Evolutionary conservation across 2,888 invertebrate genomes (phyloP).

Genomic region (Aleiodes alternator): DNA sequence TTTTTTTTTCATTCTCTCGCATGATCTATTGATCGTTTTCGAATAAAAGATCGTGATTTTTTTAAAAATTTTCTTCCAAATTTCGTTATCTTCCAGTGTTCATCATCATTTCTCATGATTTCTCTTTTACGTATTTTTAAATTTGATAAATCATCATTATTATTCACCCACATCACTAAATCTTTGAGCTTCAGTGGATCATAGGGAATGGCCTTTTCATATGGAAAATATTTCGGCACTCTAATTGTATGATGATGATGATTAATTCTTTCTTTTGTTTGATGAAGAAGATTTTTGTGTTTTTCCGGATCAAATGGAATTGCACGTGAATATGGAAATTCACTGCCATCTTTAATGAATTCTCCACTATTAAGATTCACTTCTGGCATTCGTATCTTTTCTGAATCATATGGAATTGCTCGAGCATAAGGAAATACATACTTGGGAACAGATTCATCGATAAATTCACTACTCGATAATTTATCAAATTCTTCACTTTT

Average conservation of each 20-base stretch:
- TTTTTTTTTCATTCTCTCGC: conserved; percentile 24
- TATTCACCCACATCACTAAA: conserved; percentile 18
- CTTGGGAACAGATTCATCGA: neutral
- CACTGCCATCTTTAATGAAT: conserved; percentile 39
- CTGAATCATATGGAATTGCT: conserved; percentile 41
- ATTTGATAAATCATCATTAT: neutral
- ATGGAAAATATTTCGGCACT: conserved; percentile 38
- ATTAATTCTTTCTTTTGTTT: neutral
- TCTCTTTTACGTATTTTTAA: conserved; percentile 15
- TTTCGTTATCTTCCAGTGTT: conserved; percentile 31
- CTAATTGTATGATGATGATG: conserved; percentile 9
- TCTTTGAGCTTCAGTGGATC: conserved; percentile 40
- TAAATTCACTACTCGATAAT: neutral
- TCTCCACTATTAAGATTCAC: conserved; percentile 3
- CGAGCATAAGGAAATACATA: conserved; percentile 45
- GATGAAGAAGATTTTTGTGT: conserved; percentile 31
- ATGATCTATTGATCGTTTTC: neutral
- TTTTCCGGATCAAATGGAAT: conserved; percentile 52
- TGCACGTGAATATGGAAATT: conserved; percentile 49
- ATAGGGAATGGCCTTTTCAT: conserved; percentile 36
- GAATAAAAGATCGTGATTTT: no score
- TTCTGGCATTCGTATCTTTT: conserved; percentile 23
- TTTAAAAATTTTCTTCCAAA: conserved; percentile 11
- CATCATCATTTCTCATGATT: conserved; percentile 29
- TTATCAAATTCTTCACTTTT: conserved; percentile 13